Percentiles rank a stretch among this genome's conserved stretches.
phyloP scores from a whole-genome alignment of 2,888 invertebrate genomes.

The Plagiodera versicolora region DNA sequence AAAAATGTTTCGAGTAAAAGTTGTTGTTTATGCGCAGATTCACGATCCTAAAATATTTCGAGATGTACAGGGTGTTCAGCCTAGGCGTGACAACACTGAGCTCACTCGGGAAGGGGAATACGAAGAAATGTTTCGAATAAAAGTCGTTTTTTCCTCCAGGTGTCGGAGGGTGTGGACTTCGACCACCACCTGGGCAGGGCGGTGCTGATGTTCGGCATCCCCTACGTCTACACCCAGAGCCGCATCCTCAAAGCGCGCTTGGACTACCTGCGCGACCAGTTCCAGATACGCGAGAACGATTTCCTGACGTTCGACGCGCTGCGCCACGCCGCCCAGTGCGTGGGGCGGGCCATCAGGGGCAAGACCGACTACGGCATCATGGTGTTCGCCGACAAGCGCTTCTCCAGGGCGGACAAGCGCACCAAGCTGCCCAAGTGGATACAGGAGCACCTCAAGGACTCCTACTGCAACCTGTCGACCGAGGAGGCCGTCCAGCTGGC shows the following conservation, averaged over 20 bases:
- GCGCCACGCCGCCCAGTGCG: slow-evolving; percentile 99
- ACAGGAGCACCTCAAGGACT: slow-evolving; percentile 93
- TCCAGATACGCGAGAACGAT: slow-evolving; percentile 96
- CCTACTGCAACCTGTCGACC: slow-evolving; percentile 91
- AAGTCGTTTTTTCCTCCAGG: too few relatives aligned
- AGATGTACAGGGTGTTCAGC: too few relatives aligned
- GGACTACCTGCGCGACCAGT: slow-evolving; percentile 95
- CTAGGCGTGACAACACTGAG: too few relatives aligned
- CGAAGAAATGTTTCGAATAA: too few relatives aligned
- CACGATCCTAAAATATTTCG: too few relatives aligned
- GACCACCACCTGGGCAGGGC: slow-evolving; percentile 95
- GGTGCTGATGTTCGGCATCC: slow-evolving; percentile 99
- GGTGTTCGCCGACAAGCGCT: slow-evolving; percentile 99
- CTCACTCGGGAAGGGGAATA: too few relatives aligned
- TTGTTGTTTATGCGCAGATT: too few relatives aligned
- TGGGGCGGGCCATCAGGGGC: slow-evolving; percentile 90
- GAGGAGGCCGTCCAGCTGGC: slow-evolving; percentile 95
- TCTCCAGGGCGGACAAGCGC: slow-evolving; percentile 91
- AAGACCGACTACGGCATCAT: slow-evolving; percentile 99
- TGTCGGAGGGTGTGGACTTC: slow-evolving; percentile 99
- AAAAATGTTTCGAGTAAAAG: too few relatives aligned
- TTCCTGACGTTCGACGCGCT: slow-evolving; percentile 99
- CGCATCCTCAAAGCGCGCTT: slow-evolving; percentile 92
- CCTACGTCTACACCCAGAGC: slow-evolving; percentile 99
- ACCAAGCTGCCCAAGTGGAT: slow-evolving; percentile 98